Evolutionary conservation across 2,797 vertebrate genomes (phyloP), one percentile per base, ranked within the genome.

Genomic region (Hyperoplus lanceolatus): DNA sequence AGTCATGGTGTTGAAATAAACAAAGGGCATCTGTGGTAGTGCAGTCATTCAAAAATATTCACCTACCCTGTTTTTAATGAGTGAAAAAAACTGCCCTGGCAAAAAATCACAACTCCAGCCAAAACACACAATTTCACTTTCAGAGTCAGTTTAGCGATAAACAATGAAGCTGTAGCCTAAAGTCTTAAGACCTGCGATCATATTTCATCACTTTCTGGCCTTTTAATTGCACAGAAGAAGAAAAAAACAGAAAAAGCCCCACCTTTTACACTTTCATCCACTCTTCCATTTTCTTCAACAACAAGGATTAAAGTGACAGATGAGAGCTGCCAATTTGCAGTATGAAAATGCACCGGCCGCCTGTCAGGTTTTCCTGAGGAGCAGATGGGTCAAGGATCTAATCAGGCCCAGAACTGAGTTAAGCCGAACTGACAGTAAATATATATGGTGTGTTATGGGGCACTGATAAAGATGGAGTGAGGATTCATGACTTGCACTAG

Each of bases 371-470:
- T 87, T 63, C 36, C 29, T 18, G 63, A 62, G 84, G 53, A 91
- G 80, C 92, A 93, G 91, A 92, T 92, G 92, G 91, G 70, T 84
- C 53, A 66, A 70, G 73, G 73, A 61, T 84, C 77, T 89, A 84
- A 91, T 90, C 77, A 53, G 89, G 71, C 38, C 60, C 29, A 59
- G 70, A 75, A 73, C 81, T 71, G 54, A 80, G 81, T 85, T 92
- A 88, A 90, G 67, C 79, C 13, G 5, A n/a, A 58, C 65, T 39
- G 75, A 81, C 76, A 70, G 75, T 75, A 83, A 78, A 79, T 74
- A 70, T 29, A 29, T 29, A 29, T 29, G 29, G 29, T 29, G 29
- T 29, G 29, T 29, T 29, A 29, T 29, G 69, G 80, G 64, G 51
- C 82, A 48, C 84, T 77, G 81, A 89, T 79, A 54, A 82, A 83